Conservation (phyloP, 2,888 invertebrate genomes). For the Noctua janthe region DNA sequence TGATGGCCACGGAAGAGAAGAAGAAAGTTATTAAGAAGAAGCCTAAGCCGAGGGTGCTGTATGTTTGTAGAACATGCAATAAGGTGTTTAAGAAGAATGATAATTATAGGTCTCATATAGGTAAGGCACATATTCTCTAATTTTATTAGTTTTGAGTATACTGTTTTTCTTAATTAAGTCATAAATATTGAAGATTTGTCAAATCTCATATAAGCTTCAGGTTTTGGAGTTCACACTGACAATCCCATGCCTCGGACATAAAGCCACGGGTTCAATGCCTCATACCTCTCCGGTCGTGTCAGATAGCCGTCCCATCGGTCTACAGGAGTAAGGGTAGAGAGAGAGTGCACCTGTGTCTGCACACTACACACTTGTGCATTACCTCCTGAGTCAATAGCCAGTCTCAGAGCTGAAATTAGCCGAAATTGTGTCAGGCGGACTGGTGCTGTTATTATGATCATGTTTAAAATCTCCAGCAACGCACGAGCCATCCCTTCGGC, state of each 20-base stretch:
- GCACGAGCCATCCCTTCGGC: constrained; percentile 80
- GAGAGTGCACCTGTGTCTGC: too few relatives aligned
- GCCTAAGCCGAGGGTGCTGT: constrained; percentile 74
- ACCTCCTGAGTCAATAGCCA: too few relatives aligned
- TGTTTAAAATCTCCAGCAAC: constrained; percentile 70
- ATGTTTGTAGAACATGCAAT: constrained; percentile 81
- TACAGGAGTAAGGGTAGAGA: too few relatives aligned
- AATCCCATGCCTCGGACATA: background rate
- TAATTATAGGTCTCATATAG: constrained; percentile 85
- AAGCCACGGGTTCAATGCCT: background rate
- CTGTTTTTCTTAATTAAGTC: background rate
- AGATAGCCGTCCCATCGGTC: too few relatives aligned
- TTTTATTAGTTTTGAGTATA: background rate
- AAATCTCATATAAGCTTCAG: background rate
- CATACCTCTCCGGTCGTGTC: too few relatives aligned
- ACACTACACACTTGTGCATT: too few relatives aligned
- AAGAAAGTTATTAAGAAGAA: constrained; percentile 57
- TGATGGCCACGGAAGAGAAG: constrained; percentile 14
- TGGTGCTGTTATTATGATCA: too few relatives aligned
- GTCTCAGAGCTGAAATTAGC: too few relatives aligned
- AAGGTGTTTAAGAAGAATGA: constrained; percentile 84
- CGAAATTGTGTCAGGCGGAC: too few relatives aligned
- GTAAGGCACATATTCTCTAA: constrained; percentile 70
- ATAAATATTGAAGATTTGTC: background rate
- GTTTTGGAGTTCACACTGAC: background rate